These are phyloP conservation scores for Tenualosa ilisha DNA, from an alignment of 2,797 vertebrate genomes.

Conservation along the genomic window DNA sequence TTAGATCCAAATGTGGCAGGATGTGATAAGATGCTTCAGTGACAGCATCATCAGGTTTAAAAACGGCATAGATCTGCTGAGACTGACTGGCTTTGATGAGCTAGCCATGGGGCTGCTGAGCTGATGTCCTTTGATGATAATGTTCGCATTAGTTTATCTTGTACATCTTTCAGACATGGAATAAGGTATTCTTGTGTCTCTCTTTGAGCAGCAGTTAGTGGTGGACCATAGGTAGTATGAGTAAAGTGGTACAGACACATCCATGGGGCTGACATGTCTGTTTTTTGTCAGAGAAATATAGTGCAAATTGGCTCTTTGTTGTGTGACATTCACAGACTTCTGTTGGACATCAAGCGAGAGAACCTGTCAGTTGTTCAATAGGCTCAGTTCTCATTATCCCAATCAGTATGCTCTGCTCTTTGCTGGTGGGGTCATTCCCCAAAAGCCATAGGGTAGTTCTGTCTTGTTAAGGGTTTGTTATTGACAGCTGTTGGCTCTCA, in stretches of 20 bases:
- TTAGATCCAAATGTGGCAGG: conserved; percentile 5
- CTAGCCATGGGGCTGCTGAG: neutral
- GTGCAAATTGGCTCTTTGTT: neutral
- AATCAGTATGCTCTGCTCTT: neutral
- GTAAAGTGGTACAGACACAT: neutral
- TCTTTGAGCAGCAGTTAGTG: neutral
- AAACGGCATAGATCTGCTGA: neutral
- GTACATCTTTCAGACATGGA: neutral
- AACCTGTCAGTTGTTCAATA: neutral
- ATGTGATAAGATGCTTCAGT: neutral
- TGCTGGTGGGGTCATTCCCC: neutral
- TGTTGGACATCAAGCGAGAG: neutral
- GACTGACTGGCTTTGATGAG: conserved; percentile 9
- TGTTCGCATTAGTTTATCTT: neutral
- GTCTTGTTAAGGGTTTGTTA: conserved; percentile 4
- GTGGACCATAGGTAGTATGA: neutral
- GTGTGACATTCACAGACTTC: neutral
- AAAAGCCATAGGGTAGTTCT: neutral
- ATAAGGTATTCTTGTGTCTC: neutral
- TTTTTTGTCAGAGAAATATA: neutral
- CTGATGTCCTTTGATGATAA: neutral
- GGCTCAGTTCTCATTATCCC: neutral
- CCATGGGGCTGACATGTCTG: neutral
- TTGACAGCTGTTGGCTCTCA: neutral
- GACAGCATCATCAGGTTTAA: neutral